Evolutionary conservation across 2,888 invertebrate species (phyloP).

Genomic region (Brenthis daphne): DNA sequence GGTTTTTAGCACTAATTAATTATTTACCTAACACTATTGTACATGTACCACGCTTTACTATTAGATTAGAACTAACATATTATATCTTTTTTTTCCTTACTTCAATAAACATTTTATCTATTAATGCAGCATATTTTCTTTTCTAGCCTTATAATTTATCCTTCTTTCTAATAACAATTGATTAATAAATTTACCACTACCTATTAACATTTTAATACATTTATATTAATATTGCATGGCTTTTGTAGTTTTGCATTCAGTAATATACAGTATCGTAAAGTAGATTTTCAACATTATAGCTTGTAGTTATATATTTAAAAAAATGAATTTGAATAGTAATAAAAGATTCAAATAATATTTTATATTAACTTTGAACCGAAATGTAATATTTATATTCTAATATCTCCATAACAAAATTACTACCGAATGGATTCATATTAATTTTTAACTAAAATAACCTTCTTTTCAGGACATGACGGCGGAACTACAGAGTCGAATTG

Average conservation of each 20-base stretch:
- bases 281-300: conserved; percentile 4
- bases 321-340: background rate
- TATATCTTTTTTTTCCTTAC: too few species aligned
- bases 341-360: background rate
- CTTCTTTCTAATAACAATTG: too few species aligned
- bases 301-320: background rate
- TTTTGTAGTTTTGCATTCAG: background rate
- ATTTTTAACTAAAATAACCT: conserved; percentile 48
- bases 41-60: too few species aligned
- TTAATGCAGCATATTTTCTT: background rate
- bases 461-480: conserved; percentile 64
- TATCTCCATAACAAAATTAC: background rate
- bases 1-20: background rate
- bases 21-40: background rate
- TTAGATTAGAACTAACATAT: too few species aligned
- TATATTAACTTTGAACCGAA: too few species aligned
- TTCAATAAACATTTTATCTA: background rate
- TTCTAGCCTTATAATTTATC: background rate
- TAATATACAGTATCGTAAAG: conserved; percentile 1
- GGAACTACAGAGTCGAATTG: conserved; percentile 71
- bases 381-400: too few species aligned
- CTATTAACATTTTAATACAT: too few species aligned
- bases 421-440: background rate
- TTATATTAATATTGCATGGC: background rate
- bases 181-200: too few species aligned